These are phyloP conservation scores for Brachionus calyciflorus DNA, from an alignment of 1,140 invertebrate genomes.

Conservation along the genomic window DNA sequence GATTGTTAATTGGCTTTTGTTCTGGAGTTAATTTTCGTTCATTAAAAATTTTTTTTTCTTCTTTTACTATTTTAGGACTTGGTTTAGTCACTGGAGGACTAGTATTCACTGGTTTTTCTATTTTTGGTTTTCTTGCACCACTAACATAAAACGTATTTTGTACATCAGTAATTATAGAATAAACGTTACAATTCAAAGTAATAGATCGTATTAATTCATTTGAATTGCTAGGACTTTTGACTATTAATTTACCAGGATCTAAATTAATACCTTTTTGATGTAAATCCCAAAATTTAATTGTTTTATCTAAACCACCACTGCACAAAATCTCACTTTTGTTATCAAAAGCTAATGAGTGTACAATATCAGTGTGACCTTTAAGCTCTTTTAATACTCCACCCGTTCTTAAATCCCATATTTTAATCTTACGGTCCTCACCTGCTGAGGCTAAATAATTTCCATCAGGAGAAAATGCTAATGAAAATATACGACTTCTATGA, in stretches of 20 bases:
- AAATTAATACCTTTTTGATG: slow-evolving; percentile 11
- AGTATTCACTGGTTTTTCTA: background rate
- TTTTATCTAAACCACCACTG: slow-evolving; percentile 59
- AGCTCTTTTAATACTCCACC: slow-evolving; percentile 67
- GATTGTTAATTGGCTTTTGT: background rate
- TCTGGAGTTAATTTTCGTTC: background rate
- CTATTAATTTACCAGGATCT: background rate
- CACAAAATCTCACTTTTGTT: slow-evolving; percentile 66
- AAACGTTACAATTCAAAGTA: slow-evolving; percentile 29
- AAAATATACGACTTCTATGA: slow-evolving; percentile 66
- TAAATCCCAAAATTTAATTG: slow-evolving; percentile 36
- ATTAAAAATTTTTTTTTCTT: background rate
- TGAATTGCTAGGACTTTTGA: background rate
- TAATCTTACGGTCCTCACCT: slow-evolving; percentile 68
- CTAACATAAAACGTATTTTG: slow-evolving; percentile 34
- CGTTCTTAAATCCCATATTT: slow-evolving; percentile 70
- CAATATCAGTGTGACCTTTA: slow-evolving; percentile 65
- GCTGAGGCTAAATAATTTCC: slow-evolving; percentile 70
- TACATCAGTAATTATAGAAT: slow-evolving; percentile 21
- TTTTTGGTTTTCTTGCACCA: background rate
- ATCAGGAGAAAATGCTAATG: slow-evolving; percentile 69
- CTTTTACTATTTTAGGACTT: background rate
- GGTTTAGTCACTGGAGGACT: background rate
- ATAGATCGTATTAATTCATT: slow-evolving; percentile 20
- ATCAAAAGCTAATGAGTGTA: slow-evolving; percentile 68